These are phyloP conservation scores for Champsocephalus esox DNA, from an alignment of 2,797 vertebrate genomes.

Conservation along the genomic window DNA sequence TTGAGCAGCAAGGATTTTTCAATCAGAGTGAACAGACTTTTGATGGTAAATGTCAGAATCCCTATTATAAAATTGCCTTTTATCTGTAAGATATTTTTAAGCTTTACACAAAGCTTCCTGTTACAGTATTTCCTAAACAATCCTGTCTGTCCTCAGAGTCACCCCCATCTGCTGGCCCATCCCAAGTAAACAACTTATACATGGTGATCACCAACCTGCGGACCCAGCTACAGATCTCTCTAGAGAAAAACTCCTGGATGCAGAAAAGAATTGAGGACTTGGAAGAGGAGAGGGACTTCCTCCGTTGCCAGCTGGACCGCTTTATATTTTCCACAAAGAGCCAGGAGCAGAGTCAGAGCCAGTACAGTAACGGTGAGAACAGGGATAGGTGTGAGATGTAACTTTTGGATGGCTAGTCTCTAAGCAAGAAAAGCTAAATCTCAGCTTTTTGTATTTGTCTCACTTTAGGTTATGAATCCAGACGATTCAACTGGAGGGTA, in stretches of 20 bases:
- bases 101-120: background rate
- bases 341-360: constrained; percentile 75
- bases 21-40: constrained; percentile 85
- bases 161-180: constrained; percentile 68
- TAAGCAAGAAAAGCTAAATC: constrained; percentile 1
- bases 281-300: constrained; percentile 93
- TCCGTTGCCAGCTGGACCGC: constrained; percentile 92
- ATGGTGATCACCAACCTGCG: constrained; percentile 88
- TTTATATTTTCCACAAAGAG: constrained; percentile 91
- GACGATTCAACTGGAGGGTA: constrained; percentile 84
- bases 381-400: constrained; percentile 1
- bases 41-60: constrained; percentile 81
- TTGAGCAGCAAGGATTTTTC: constrained; percentile 90
- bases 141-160: constrained; percentile 58
- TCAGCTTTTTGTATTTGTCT: constrained; percentile 17
- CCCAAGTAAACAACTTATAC: constrained; percentile 83
- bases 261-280: constrained; percentile 93
- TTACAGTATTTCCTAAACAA: background rate
- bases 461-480: constrained; percentile 81
- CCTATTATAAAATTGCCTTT: background rate
- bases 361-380: constrained; percentile 82
- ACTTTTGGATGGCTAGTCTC: background rate
- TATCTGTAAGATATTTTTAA: background rate
- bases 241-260: constrained; percentile 93
- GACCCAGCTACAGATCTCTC: constrained; percentile 91